Evolutionary conservation across 2,113 vertebrate species (phyloP).

Genomic region (Callospermophilus lateralis): DNA sequence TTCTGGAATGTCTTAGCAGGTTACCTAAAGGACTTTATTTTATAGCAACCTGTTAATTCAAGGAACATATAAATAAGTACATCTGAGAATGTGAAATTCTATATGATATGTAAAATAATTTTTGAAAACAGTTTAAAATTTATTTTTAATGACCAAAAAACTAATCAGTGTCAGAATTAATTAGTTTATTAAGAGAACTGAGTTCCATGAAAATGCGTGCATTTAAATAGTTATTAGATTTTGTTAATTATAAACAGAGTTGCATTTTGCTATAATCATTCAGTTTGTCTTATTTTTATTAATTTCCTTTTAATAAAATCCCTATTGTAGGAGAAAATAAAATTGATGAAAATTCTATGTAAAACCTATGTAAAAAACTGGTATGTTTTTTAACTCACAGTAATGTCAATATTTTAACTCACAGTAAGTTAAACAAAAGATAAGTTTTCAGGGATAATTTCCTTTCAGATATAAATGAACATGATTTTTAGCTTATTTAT

Average conservation of each 20-base stretch:
- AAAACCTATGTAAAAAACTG: neutral
- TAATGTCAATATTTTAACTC: neutral
- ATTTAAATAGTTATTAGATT: neutral
- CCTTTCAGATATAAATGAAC: neutral
- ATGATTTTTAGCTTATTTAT: neutral
- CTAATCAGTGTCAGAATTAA: neutral
- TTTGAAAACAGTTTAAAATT: neutral
- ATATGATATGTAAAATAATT: neutral
- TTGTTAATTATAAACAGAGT: neutral
- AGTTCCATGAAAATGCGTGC: neutral
- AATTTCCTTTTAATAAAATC: slow-evolving; percentile 39
- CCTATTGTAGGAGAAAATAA: neutral
- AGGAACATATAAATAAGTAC: neutral
- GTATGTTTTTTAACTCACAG: neutral
- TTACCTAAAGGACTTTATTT: neutral
- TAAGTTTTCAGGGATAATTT: neutral
- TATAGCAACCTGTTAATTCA: neutral
- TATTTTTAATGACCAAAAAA: slow-evolving; percentile 1
- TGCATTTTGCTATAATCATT: neutral
- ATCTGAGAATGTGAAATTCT: neutral
- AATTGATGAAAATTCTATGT: neutral
- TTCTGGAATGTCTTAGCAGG: neutral
- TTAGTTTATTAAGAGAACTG: slow-evolving; percentile 11
- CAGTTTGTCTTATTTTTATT: slow-evolving; percentile 40
- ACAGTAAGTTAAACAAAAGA: neutral